Evolutionary conservation across 2,888 invertebrate species (phyloP), one percentile per base, ranked within the genome.

Genomic region (Tineola bisselliella): DNA sequence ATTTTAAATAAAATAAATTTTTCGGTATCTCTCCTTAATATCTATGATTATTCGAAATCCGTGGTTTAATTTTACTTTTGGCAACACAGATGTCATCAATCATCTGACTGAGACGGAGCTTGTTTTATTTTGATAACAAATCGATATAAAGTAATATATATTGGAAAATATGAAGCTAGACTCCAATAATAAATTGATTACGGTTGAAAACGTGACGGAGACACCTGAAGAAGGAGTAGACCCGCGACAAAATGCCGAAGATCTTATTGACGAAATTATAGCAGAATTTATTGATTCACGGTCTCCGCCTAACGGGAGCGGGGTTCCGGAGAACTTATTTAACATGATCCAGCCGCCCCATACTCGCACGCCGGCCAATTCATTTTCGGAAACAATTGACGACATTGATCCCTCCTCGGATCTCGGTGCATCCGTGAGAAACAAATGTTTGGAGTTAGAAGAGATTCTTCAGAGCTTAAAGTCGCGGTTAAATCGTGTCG

Each of bases 401-500:
- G 88, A 87, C 66, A 88, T 88, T 64, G 88, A 88, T 66, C 87
- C 88, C 33, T 63, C 83, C 2, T 88, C 88, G 0, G 88, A 88
- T 65, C 77, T 88, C 57, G 88, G 88, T 5, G 77, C 84, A 1
- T 87, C 88, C 1, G 84, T 88, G 64, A 75, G 87, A 69, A 87
- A 84, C 65, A 88, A 88, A 68, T 88, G 87, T 66, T 74, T 82
- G 64, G 88, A 88, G 67, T 70, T 88, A 3, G 88, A 88, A 64
- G 88, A 87, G 70, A 88, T 88, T 30, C 76, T 88, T 1, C 87
- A 86, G 64, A 84, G 87, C 65, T 69, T 88, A 12, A 88, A 88
- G 64, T 84, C 88, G 10, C 77, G 88, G 4, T 73, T 88, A 3
- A 87, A 88, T 62, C 87, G 87, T 62, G 88, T 88, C 44, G 86